These are phyloP conservation scores for Syngnathus rostellatus DNA, from an alignment of 2,797 vertebrate genomes.

Conservation along the genomic window DNA sequence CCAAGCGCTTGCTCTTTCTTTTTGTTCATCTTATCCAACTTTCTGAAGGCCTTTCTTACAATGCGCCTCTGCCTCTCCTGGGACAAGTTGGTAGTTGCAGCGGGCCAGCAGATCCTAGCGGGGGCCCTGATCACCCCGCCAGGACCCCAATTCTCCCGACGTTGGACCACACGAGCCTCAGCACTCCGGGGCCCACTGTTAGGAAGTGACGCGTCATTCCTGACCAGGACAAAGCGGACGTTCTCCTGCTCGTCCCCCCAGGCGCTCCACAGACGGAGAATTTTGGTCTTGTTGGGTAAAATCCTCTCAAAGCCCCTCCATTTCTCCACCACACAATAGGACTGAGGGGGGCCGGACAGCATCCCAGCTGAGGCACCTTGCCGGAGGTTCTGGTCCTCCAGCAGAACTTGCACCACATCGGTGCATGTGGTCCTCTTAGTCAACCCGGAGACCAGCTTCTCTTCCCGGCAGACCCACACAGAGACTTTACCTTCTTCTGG, in stretches of 20 bases:
- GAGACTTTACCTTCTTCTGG: slow-evolving; percentile 81
- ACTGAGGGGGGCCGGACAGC: slow-evolving; percentile 77
- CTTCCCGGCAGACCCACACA: slow-evolving; percentile 94
- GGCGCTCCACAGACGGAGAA: slow-evolving; percentile 86
- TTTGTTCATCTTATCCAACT: slow-evolving; percentile 88
- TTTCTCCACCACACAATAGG: slow-evolving; percentile 94
- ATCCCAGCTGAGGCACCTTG: slow-evolving; percentile 64
- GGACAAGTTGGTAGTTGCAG: slow-evolving; percentile 55
- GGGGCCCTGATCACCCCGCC: slow-evolving; percentile 32
- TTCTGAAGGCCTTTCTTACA: slow-evolving; percentile 92
- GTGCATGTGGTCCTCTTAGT: slow-evolving; percentile 87
- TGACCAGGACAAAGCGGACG: slow-evolving; percentile 90
- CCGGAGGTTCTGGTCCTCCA: slow-evolving; percentile 80
- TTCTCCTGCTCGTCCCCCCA: slow-evolving; percentile 93
- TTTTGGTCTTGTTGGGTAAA: slow-evolving; percentile 87
- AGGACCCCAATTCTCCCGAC: slow-evolving; percentile 71
- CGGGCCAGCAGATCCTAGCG: slow-evolving; percentile 46
- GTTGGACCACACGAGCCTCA: slow-evolving; percentile 87
- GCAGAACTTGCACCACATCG: slow-evolving; percentile 83
- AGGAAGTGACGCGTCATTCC: slow-evolving; percentile 85
- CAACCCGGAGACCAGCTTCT: slow-evolving; percentile 90
- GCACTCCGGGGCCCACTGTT: slow-evolving; percentile 87
- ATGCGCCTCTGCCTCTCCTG: slow-evolving; percentile 88
- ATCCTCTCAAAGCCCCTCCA: slow-evolving; percentile 94
- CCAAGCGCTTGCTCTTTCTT: slow-evolving; percentile 67